Conservation (phyloP, 2,113 vertebrate genomes). For the Sula dactylatra region DNA sequence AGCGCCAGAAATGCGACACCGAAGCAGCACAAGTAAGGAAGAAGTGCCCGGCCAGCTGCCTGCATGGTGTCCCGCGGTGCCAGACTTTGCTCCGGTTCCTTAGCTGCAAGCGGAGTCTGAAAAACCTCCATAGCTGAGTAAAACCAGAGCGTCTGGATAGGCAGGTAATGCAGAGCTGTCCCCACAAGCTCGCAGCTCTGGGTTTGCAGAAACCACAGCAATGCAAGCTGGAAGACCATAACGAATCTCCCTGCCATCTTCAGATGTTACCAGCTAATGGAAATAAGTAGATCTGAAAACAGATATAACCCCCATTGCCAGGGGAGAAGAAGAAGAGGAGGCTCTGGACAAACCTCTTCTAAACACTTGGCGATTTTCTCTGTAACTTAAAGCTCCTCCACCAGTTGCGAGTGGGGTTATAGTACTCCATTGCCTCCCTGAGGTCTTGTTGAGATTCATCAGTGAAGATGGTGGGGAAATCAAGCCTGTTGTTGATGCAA, state of each 20-base stretch:
- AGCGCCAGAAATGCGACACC: neutral
- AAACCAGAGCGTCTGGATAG: neutral
- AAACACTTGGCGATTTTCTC: neutral
- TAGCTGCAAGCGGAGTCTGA: neutral
- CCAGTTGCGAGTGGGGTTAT: neutral
- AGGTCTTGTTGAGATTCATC: neutral
- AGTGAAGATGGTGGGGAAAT: neutral
- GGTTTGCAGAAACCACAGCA: neutral
- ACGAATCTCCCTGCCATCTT: neutral
- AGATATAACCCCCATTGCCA: neutral
- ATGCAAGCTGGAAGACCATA: neutral
- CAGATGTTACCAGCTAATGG: neutral
- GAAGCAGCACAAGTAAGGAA: neutral
- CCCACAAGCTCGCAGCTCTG: fast-evolving
- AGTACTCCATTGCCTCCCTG: neutral
- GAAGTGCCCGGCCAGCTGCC: neutral
- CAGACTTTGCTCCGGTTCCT: neutral
- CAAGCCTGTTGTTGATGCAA: fast-evolving
- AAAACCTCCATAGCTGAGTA: neutral
- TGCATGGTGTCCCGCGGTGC: fast-evolving
- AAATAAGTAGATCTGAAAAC: neutral
- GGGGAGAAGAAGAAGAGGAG: neutral
- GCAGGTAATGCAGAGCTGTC: neutral
- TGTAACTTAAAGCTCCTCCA: neutral
- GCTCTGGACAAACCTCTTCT: neutral